Conservation (phyloP, 2,113 vertebrate species). For the Tychaedon coryphoeus region DNA sequence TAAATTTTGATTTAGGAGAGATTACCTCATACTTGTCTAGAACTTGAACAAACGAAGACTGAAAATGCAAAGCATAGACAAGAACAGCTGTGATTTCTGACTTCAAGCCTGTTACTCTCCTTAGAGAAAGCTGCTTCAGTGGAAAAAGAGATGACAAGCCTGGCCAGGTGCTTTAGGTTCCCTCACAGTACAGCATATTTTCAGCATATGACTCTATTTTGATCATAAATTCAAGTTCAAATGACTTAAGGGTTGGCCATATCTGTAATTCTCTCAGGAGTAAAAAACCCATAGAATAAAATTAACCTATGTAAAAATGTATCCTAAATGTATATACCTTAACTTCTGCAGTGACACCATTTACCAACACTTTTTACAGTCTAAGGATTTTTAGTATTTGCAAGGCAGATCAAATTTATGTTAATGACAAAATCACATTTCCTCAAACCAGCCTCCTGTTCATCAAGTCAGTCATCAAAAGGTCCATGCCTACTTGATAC, state of each 20-base stretch:
- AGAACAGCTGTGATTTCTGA: constrained; percentile 43
- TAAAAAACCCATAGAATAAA: neutral
- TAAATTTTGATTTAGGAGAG: constrained; percentile 42
- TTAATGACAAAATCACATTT: neutral
- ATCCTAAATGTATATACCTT: neutral
- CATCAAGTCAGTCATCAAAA: neutral
- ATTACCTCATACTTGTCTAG: constrained; percentile 56
- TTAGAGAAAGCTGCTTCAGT: neutral
- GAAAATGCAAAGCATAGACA: neutral
- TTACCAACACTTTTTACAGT: neutral
- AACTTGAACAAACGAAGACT: constrained; percentile 42
- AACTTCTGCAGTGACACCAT: neutral
- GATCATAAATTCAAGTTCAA: neutral
- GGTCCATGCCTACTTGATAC: neutral
- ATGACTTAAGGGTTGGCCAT: neutral
- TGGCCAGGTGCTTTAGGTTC: neutral
- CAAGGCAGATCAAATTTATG: neutral
- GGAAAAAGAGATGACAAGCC: neutral
- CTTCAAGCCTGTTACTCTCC: constrained; percentile 3
- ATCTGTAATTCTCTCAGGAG: neutral
- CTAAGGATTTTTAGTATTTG: neutral
- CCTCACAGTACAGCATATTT: neutral
- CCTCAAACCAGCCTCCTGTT: neutral
- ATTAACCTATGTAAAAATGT: neutral
- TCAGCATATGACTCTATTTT: neutral